Evolutionary conservation across 2,888 invertebrate genomes (phyloP).

Genomic region (Hermaeophaga mercurialis): DNA sequence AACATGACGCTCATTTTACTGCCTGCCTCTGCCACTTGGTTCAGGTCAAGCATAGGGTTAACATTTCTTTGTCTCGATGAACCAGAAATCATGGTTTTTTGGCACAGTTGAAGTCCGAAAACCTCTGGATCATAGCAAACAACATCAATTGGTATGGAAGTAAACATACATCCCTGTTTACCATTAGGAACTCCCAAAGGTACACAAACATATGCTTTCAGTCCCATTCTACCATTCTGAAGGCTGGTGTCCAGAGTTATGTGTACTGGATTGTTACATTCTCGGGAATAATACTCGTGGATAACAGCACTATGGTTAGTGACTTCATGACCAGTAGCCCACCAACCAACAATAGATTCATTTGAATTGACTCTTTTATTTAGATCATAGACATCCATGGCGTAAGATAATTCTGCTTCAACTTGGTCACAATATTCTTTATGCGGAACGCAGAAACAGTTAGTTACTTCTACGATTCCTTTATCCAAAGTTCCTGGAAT

Average conservation of each 20-base stretch:
- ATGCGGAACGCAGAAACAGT: conserved; percentile 98
- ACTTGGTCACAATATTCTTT: conserved; percentile 97
- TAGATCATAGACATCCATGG: conserved; percentile 92
- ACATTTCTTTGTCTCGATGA: conserved; percentile 55
- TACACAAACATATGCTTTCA: conserved; percentile 93
- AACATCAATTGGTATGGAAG: conserved; percentile 89
- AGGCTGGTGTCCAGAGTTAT: conserved; percentile 94
- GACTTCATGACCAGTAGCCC: conserved; percentile 97
- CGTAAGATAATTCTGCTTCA: conserved; percentile 97
- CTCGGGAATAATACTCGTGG: conserved; percentile 95
- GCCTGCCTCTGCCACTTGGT: conserved; percentile 87
- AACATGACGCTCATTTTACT: conserved; percentile 75
- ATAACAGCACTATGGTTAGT: conserved; percentile 97
- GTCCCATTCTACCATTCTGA: conserved; percentile 85
- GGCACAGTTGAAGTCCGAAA: conserved; percentile 79
- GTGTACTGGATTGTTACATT: conserved; percentile 93
- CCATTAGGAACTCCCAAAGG: conserved; percentile 93
- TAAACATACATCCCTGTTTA: conserved; percentile 94
- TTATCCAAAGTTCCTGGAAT: conserved; percentile 82
- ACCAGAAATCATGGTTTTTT: conserved; percentile 74
- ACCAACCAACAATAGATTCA: conserved; percentile 98
- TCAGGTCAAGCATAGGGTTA: conserved; percentile 63
- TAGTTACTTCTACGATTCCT: conserved; percentile 94
- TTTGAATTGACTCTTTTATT: conserved; percentile 91
- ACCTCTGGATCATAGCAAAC: conserved; percentile 92